These are phyloP conservation scores for Patella ulyssiponensis DNA, from an alignment of 2,888 invertebrate species.

Conservation along the genomic window DNA sequence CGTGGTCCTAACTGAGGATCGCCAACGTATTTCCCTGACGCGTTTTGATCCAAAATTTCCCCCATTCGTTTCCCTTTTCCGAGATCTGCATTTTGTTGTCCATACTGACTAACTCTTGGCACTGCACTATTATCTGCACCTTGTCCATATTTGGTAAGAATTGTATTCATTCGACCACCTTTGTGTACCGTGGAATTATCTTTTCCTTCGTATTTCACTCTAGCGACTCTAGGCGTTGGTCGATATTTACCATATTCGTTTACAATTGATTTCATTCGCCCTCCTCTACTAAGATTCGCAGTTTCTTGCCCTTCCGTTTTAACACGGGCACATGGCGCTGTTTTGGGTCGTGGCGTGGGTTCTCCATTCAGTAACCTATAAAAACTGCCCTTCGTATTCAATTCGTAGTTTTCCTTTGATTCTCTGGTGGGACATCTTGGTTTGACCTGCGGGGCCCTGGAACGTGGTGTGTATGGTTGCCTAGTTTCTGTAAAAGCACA, in stretches of 20 bases:
- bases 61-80: neutral
- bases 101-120: neutral
- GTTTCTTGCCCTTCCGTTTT: neutral
- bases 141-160: neutral
- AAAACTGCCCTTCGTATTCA: neutral
- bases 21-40: neutral
- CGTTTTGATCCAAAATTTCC: neutral
- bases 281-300: neutral
- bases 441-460: neutral
- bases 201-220: neutral
- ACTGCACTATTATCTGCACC: neutral
- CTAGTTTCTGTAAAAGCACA: neutral
- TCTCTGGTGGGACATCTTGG: constrained; percentile 4
- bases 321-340: neutral
- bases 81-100: neutral
- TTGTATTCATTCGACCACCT: neutral
- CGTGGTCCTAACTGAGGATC: neutral
- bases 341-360: neutral
- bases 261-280: neutral
- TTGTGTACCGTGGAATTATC: neutral
- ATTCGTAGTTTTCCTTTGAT: constrained; percentile 3
- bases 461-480: neutral
- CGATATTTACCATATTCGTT: neutral
- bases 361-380: neutral
- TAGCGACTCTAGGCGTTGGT: neutral